Percentiles rank a stretch among this genome's conserved stretches.
Conservation (phyloP, 1,140 invertebrate species). For the Drosophila punjabiensis region DNA sequence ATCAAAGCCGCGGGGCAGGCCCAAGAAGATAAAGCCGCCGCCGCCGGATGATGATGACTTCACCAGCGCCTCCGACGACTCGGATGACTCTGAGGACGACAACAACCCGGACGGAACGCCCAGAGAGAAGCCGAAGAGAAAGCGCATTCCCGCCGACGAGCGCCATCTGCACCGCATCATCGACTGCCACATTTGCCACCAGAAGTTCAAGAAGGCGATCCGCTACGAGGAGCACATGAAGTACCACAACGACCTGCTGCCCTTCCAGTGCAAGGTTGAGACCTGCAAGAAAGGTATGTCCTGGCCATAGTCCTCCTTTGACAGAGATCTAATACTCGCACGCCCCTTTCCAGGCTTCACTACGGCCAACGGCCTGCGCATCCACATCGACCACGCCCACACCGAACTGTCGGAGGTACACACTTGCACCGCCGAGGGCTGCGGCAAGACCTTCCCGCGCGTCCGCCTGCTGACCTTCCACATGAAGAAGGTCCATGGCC, state of each 20-base stretch:
- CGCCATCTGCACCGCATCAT: conserved; percentile 75
- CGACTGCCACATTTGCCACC: conserved; percentile 81
- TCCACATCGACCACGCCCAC: conserved; percentile 81
- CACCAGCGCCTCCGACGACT: conserved; percentile 33
- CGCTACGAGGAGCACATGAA: conserved; percentile 82
- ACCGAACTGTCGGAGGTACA: conserved; percentile 74
- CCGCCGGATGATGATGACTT: conserved; percentile 47
- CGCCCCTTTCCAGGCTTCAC: conserved; percentile 58
- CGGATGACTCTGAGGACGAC: conserved; percentile 49
- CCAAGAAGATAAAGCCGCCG: conserved; percentile 40
- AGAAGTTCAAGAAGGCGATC: conserved; percentile 81
- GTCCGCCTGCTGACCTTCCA: conserved; percentile 79
- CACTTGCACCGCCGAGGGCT: conserved; percentile 72
- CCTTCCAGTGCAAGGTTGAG: conserved; percentile 79
- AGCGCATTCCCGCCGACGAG: conserved; percentile 68
- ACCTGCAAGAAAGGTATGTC: conserved; percentile 63
- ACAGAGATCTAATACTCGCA: not conserved
- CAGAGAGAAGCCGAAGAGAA: conserved; percentile 68
- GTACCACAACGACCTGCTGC: conserved; percentile 79
- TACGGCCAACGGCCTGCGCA: conserved; percentile 76
- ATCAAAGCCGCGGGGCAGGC: conserved; percentile 30
- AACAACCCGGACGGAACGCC: conserved; percentile 34
- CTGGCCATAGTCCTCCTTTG: fast-evolving
- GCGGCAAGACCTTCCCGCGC: conserved; percentile 75
- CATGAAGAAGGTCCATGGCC: conserved; percentile 79